Base-by-base conservation (phyloP, 2,113 vertebrate genomes). In the Pachyramphus minor region DNA sequence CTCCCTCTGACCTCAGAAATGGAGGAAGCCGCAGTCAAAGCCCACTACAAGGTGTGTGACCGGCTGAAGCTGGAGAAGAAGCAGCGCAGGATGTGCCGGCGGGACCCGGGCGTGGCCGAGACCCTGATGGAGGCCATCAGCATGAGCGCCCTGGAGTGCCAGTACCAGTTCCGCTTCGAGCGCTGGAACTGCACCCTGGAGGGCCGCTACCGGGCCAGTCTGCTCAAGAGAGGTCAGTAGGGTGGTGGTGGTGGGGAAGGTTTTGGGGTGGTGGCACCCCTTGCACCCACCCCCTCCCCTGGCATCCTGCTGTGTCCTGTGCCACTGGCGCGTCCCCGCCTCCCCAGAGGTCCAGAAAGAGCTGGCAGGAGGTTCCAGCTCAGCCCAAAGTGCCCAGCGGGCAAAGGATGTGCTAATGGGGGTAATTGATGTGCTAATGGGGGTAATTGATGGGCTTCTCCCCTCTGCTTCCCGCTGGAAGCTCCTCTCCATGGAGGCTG, bases 101-200 rank as follows among this genome's bases (percentile, higher is more conserved):
- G 99, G 66, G 99, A 99, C 97, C 99, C 99, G 0, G 99, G 99
- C 0, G 99, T 99, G 96, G 99, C 99, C 0, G 99, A 99, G 98
- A 99, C 99, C 13, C 98, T 99, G 89, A 98, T 99, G 97, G 99
- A 99, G 97, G 99, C 99, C 9, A 99, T 99, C 95, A 99, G 99
- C 97, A 99, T 99, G 98, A 99, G 99, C 1, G 99, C 99, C 3
- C 95, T 99, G 9, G 99, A 99, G 95, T 99, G 99, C 97, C 99
- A 99, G 96, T 99, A 99, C 97, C 99, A 99, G 96, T 99, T 99
- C 95, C 99, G 99, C 78, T 99, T 99, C 3, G 99, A 99, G 98
- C 98, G 99, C 86, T 99, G 99, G 99, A 99, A 99, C 98, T 99
- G 99, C 97, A 99, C 99, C 84, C 96, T 99, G 2, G 99, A 99